Evolutionary conservation across 2,113 vertebrate genomes (phyloP).

Genomic region (Myrmecophaga tridactyla): DNA sequence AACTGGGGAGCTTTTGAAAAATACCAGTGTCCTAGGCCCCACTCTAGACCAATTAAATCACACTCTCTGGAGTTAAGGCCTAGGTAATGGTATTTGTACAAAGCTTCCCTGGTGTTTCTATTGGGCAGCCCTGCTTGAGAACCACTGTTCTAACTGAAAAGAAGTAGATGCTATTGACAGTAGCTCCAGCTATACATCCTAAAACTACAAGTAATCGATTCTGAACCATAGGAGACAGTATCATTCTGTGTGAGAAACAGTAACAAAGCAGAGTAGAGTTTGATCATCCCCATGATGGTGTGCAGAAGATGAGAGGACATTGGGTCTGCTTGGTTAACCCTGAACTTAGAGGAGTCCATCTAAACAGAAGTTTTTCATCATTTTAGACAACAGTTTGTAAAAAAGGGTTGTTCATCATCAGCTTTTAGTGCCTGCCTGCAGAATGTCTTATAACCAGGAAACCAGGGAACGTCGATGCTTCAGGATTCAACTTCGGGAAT

Average conservation of each 20-base stretch:
- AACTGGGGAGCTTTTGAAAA: not conserved
- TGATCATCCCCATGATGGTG: not conserved
- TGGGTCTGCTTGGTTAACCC: not conserved
- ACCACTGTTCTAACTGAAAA: not conserved
- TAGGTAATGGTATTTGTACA: not conserved
- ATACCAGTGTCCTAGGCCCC: not conserved
- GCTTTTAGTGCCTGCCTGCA: constrained; percentile 54
- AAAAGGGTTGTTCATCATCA: constrained; percentile 27
- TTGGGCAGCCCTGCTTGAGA: not conserved
- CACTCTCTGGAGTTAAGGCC: not conserved
- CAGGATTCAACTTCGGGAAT: constrained; percentile 67
- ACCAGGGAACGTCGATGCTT: constrained; percentile 57
- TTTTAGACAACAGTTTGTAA: not conserved
- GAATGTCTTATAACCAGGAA: constrained; percentile 55
- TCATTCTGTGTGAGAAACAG: not conserved
- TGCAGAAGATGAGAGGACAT: not conserved
- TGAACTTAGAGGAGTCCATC: not conserved
- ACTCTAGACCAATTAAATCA: not conserved
- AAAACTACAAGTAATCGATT: not conserved
- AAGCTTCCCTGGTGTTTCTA: not conserved
- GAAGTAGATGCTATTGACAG: not conserved
- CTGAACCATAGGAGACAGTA: not conserved
- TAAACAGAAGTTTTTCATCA: not conserved
- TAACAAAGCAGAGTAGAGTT: not conserved
- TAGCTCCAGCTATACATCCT: not conserved